Conservation (phyloP, 2,113 vertebrate species). For the Nestor notabilis region DNA sequence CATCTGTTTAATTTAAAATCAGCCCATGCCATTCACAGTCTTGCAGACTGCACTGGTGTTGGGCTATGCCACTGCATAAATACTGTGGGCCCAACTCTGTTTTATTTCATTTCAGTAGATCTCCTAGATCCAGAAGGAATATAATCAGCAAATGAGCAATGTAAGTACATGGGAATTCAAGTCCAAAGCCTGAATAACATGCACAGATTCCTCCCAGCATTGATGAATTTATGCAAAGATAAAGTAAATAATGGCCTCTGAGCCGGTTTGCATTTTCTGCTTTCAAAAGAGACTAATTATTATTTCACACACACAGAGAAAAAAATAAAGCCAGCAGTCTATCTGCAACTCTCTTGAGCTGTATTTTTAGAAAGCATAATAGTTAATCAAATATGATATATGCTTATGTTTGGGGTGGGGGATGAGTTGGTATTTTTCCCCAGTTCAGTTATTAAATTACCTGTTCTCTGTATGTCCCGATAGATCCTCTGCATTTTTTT, state of each 20-base stretch:
- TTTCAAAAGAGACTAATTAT: conserved; percentile 12
- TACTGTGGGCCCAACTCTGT: background rate
- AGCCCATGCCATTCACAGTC: background rate
- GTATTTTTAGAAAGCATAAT: background rate
- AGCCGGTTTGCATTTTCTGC: background rate
- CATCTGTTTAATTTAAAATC: conserved; percentile 4
- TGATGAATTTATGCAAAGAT: background rate
- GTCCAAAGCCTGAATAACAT: background rate
- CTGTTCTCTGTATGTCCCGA: background rate
- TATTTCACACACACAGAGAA: background rate
- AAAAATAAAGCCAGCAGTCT: background rate
- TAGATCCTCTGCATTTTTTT: background rate
- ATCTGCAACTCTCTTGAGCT: background rate
- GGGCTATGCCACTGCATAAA: background rate
- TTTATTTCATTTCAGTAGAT: background rate
- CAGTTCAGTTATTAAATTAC: background rate
- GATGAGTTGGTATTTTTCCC: background rate
- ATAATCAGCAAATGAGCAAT: background rate
- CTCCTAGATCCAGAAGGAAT: background rate
- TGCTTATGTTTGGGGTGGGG: background rate
- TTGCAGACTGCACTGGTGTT: background rate
- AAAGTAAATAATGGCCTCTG: background rate
- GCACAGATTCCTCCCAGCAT: background rate
- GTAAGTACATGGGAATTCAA: background rate
- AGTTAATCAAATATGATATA: background rate